phyloP scores from a whole-genome alignment of 1,140 invertebrate genomes.

The Euglossa dilemma region DNA sequence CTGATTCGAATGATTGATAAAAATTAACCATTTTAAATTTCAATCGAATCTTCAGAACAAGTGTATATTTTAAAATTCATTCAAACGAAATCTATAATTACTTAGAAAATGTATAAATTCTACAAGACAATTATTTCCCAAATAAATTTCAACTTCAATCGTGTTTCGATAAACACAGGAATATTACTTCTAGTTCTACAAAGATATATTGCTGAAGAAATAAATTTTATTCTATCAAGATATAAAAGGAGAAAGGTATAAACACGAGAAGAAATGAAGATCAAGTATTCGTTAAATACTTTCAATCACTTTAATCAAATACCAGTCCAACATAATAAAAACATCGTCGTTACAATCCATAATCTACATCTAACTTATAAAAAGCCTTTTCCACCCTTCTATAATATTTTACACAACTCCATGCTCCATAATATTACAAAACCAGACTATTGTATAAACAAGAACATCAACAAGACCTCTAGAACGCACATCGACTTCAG shows the following conservation, averaged over 20 bases:
- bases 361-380: neutral
- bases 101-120: too few species aligned
- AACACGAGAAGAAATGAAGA: neutral
- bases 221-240: neutral
- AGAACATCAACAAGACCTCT: neutral
- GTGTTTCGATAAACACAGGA: too few species aligned
- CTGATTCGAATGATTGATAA: too few species aligned
- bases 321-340: neutral
- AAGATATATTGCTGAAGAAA: too few species aligned
- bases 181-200: too few species aligned
- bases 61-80: too few species aligned
- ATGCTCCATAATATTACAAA: neutral
- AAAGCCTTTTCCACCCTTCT: neutral
- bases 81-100: too few species aligned
- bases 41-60: too few species aligned
- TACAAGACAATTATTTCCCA: too few species aligned
- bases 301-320: slow-evolving; percentile 31
- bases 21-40: too few species aligned
- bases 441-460: neutral
- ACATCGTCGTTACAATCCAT: neutral
- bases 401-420: neutral
- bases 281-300: slow-evolving; percentile 16
- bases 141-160: too few species aligned
- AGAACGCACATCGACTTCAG: neutral
- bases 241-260: neutral